Base-by-base conservation (phyloP, 2,113 vertebrate genomes). In the Pluvianellus socialis region DNA sequence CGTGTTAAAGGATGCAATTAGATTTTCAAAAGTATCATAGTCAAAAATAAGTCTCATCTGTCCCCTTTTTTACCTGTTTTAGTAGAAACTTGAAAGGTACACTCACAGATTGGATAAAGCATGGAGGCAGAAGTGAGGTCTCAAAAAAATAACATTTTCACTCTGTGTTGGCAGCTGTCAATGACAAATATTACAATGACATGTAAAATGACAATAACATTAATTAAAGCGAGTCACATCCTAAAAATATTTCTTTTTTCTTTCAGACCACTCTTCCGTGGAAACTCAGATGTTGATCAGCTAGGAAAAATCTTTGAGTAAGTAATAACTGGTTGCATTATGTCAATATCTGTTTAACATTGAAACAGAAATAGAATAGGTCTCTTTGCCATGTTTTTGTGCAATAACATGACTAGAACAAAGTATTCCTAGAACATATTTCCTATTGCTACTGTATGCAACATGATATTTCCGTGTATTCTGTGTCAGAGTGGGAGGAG, bases 221-320 rank as follows among this genome's bases (percentile, higher is more conserved):
- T 79, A 85, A 92, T 94, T 94, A 82, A 62, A 90, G 45, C 61
- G 90, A 90, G 32, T 83, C 30, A 47, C 5, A 65, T 88, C 30
- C 56, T 94, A 96, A 97, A 96, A 83, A 42, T 75, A 7, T 87
- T 30, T 88, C 90, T 98, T 97, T 96, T 63, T 97, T 97, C 80
- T 98, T 94, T 91, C 91, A 98, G 99, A 97, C 99, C 99, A 58
- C 99, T 99, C 92, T 99, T 99, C 98, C 98, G 99, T 97, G 99
- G 99, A 96, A 99, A 98, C 97, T 99, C 99, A 61, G 99, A 99
- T 98, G 99, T 99, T 86, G 99, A 99, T 98, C 99, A 99, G 91
- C 98, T 99, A 97, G 99, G 99, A 97, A 99, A 99, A 98, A 99
- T 99, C 96, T 99, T 99, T 97, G 99, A 99, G 99, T 99, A 98